phyloP scores from a whole-genome alignment of 2,888 invertebrate genomes.

The Coronaproctus castanopsis region DNA sequence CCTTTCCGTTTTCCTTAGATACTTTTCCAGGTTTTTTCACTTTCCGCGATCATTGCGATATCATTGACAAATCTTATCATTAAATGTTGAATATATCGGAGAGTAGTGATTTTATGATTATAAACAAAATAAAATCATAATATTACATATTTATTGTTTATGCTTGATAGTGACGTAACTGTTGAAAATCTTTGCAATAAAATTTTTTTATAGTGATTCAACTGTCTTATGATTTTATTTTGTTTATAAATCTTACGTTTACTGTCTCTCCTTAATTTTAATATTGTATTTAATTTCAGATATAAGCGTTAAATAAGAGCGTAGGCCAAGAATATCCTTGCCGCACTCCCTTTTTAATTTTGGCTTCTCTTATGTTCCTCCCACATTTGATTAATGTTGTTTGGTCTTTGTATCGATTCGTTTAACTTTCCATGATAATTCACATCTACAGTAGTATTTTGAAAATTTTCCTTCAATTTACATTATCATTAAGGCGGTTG shows the following conservation, averaged over 20 bases:
- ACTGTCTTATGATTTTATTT: not conserved
- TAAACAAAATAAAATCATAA: no score
- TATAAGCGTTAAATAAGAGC: not conserved
- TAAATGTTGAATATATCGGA: no score
- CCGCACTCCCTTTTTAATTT: not conserved
- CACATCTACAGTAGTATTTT: not conserved
- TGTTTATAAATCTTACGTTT: not conserved
- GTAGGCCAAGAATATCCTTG: not conserved
- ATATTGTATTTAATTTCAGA: not conserved
- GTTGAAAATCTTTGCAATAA: no score
- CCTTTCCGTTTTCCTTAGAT: not conserved
- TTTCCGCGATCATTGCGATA: not conserved
- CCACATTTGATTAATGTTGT: not conserved
- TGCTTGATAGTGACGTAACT: no score
- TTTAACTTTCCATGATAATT: not conserved
- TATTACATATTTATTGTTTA: no score
- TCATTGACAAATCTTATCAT: not conserved
- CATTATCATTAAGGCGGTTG: no score
- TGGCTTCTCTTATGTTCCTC: not conserved
- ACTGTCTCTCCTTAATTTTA: not conserved
- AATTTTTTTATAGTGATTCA: no score
- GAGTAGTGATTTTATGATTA: no score
- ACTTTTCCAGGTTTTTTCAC: not conserved
- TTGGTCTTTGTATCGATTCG: not conserved
- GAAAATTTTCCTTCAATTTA: not conserved